Base-by-base conservation (phyloP, 2,888 invertebrate species). In the Nowickia ferox region DNA sequence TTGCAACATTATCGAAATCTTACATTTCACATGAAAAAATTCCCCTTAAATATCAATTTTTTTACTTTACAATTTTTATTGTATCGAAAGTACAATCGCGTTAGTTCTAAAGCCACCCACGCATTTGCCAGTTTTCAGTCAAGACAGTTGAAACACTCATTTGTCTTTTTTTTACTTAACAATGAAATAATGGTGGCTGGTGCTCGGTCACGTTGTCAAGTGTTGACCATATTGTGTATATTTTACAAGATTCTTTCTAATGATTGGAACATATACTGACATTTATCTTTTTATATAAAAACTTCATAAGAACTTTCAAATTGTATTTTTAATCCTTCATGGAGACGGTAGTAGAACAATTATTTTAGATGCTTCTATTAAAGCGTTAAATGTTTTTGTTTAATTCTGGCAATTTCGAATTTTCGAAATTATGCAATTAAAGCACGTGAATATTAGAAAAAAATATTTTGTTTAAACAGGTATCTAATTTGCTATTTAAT, bases 131-230 rank as follows among this genome's bases (percentile, higher is more conserved):
- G 19, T 10, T 38, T 5, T 8, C n/a, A 55, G n/a, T n/a, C 55
- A 11, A 9, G 30, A 69, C 53, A 40, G 19, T 48, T 8, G 53
- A 69, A 61, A 59, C 10, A 38, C 11, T 51, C n/a, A 66, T n/a
- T 11, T 8, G 65, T 22, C 1, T 48, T n/a, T 48, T 17, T 63
- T 63, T 2, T 19, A 19, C 13, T 38, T 4, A 38, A 15, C 2
- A 48, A 1, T 40, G 0, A 11, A 22, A 19, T 30, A 42, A n/a
- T 61, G 38, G 17, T 40, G 15, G 15, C 38, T 77, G 66, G 57
- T 68, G 53, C 30, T 76, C 19, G 42, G n/a, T 68, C 57, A 77
- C 59, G 59, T 78, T 68, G 48, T 48, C 68, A 61, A 51, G 51
- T 76, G 38, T 66, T 76, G 53, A 3, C 30, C 42, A 75, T 53